Conservation (phyloP, 2,888 invertebrate species). For the Amphipyra tragopoginis region DNA sequence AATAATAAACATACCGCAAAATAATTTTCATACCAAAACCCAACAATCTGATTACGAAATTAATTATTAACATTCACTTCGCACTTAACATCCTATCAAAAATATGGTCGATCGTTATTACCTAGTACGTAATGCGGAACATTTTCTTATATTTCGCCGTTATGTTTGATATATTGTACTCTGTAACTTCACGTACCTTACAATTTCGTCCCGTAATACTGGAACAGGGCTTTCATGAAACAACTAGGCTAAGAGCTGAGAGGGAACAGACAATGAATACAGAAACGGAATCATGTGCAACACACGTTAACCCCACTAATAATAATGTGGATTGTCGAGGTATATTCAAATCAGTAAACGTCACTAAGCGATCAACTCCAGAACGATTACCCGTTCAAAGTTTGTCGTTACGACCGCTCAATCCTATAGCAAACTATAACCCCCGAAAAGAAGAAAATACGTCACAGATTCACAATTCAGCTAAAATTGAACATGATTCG, state of each 20-base stretch:
- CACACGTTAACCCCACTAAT: no score
- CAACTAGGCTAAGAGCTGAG: neutral
- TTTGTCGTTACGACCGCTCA: no score
- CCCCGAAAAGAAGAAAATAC: neutral
- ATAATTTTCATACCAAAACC: slow-evolving; percentile 30
- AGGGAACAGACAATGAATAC: neutral
- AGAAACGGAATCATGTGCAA: neutral
- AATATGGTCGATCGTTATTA: slow-evolving; percentile 8
- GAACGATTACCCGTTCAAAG: no score
- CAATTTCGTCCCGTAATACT: slow-evolving; percentile 14
- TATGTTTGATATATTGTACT: slow-evolving; percentile 19
- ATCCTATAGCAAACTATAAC: no score
- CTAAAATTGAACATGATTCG: no score
- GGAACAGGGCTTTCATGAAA: neutral
- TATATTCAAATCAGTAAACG: no score
- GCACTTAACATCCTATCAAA: neutral
- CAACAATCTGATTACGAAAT: slow-evolving; percentile 25
- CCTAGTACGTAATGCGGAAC: slow-evolving; percentile 34
- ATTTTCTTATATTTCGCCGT: slow-evolving; percentile 9
- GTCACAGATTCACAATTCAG: no score
- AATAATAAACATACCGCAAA: neutral
- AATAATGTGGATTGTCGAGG: no score
- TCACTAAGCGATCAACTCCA: no score
- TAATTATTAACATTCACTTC: neutral
- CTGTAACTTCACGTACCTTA: neutral